These are phyloP conservation scores for Triplophysa bombifrons DNA, from an alignment of 2,797 vertebrate genomes.

Conservation along the genomic window DNA sequence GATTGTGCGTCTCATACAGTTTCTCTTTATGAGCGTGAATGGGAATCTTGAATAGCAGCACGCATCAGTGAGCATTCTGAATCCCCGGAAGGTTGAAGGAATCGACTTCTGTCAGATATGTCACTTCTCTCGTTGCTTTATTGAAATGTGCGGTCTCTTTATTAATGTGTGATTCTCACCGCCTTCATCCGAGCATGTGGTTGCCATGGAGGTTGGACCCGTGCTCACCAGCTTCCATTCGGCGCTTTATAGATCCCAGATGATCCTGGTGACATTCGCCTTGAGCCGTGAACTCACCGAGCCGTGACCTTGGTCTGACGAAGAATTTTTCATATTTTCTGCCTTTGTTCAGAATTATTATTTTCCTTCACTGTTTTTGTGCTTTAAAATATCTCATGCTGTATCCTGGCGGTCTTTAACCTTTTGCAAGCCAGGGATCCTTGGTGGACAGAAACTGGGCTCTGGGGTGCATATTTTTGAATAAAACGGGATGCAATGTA, in stretches of 20 bases:
- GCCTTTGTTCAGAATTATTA: not conserved
- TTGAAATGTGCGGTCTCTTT: constrained; percentile 67
- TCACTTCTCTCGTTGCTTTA: constrained; percentile 51
- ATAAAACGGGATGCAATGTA: not conserved
- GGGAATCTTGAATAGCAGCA: constrained; percentile 29
- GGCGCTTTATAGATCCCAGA: constrained; percentile 48
- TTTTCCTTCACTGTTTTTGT: not conserved
- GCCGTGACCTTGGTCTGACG: not conserved
- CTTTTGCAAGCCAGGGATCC: not conserved
- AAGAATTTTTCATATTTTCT: constrained; percentile 17
- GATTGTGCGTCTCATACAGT: constrained; percentile 15
- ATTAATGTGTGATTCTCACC: constrained; percentile 74
- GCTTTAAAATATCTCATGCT: not conserved
- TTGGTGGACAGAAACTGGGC: not conserved
- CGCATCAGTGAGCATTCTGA: constrained; percentile 19
- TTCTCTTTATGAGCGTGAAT: constrained; percentile 37
- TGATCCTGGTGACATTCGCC: constrained; percentile 40
- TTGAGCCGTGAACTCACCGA: constrained; percentile 36
- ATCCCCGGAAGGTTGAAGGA: constrained; percentile 27
- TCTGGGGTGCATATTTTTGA: not conserved
- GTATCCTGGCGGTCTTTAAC: not conserved
- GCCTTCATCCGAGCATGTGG: constrained; percentile 66
- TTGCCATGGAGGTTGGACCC: constrained; percentile 64
- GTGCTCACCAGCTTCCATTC: constrained; percentile 40
- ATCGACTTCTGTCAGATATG: constrained; percentile 57